These are phyloP conservation scores for Sibirionetta formosa DNA, from an alignment of 2,797 vertebrate species.

Conservation along the genomic window DNA sequence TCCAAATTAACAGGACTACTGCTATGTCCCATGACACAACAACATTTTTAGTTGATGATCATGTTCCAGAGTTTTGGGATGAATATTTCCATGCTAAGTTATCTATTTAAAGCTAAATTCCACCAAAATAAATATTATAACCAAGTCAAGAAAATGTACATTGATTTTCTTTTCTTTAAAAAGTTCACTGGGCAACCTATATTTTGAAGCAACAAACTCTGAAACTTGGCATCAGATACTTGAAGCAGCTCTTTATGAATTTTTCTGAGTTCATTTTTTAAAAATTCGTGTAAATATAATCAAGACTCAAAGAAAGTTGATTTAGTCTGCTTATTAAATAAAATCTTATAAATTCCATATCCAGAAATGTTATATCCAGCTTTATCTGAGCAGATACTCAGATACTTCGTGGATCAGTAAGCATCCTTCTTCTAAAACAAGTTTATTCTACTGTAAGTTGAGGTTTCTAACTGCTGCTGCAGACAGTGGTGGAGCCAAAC, in stretches of 20 bases:
- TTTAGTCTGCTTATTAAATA: not conserved
- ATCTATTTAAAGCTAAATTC: not conserved
- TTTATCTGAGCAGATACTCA: not conserved
- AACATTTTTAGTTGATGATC: not conserved
- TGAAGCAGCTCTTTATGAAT: not conserved
- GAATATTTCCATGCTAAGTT: not conserved
- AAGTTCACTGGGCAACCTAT: accelerated
- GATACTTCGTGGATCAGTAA: not conserved
- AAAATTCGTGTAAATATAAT: not conserved
- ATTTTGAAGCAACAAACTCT: not conserved
- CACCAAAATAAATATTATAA: not conserved
- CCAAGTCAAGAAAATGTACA: not conserved
- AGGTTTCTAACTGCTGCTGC: not conserved
- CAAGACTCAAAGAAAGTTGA: not conserved
- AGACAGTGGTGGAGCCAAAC: not conserved
- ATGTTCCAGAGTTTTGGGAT: not conserved
- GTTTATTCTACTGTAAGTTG: not conserved
- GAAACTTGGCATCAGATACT: not conserved
- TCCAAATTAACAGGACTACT: not conserved
- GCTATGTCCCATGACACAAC: not conserved
- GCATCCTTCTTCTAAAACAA: not conserved
- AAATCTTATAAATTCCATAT: not conserved
- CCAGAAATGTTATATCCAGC: not conserved
- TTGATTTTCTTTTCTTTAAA: not conserved
- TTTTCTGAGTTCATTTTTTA: not conserved